Percentiles rank a stretch among this genome's conserved stretches.
phyloP scores from a whole-genome alignment of 2,888 invertebrate species.

The Sericinus montela region DNA sequence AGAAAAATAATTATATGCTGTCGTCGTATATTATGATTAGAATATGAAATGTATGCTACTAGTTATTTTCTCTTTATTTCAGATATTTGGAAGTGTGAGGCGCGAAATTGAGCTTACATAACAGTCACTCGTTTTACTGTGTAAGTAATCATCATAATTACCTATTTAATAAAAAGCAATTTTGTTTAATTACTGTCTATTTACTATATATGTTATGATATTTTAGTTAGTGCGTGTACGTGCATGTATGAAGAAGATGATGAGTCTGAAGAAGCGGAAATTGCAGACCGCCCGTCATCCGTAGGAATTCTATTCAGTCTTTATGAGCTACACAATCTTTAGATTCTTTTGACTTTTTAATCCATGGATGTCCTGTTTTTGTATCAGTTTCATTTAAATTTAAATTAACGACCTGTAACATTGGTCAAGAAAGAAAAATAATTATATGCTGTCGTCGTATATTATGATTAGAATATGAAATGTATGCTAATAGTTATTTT shows the following conservation, averaged over 20 bases:
- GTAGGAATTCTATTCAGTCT: constrained; percentile 19
- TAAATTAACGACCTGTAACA: not conserved
- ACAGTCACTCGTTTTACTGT: not conserved
- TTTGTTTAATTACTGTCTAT: too few relatives aligned
- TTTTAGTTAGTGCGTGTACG: too few relatives aligned
- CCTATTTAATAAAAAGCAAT: too few relatives aligned
- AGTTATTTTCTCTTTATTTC: constrained; percentile 1
- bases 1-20: too few relatives aligned
- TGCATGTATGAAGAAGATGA: too few relatives aligned
- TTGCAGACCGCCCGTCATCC: constrained; percentile 42
- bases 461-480: too few relatives aligned
- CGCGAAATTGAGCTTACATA: not conserved
- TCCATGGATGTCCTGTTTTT: not conserved
- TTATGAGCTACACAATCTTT: constrained; percentile 5
- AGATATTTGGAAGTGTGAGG: constrained; percentile 7
- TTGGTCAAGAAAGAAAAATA: too few relatives aligned
- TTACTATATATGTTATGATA: too few relatives aligned
- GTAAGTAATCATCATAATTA: constrained; percentile 3
- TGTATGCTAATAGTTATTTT: not conserved
- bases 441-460: too few relatives aligned
- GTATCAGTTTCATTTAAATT: not conserved
- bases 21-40: too few relatives aligned
- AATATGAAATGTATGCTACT: too few relatives aligned
- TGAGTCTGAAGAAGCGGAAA: constrained; percentile 42
- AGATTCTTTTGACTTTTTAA: constrained; percentile 9